phyloP scores from a whole-genome alignment of 2,888 invertebrate species.

The Artemia sinica region DNA sequence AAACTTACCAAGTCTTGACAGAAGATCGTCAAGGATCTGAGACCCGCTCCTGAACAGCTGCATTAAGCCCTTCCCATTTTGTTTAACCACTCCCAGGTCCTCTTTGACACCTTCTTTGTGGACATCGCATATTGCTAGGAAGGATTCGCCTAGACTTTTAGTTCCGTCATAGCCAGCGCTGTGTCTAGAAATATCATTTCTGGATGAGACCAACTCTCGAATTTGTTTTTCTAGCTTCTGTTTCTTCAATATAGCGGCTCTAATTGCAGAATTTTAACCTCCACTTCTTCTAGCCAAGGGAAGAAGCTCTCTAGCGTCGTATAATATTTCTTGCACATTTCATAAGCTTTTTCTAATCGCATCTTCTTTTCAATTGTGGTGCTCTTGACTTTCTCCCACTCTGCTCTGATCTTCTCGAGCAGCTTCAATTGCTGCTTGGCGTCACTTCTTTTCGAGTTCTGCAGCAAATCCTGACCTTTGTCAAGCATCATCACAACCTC shows the following conservation, averaged over 20 bases:
- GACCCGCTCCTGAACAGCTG: constrained; percentile 56
- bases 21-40: constrained; percentile 63
- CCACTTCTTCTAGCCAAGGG: constrained; percentile 71
- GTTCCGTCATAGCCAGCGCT: constrained; percentile 84
- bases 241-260: constrained; percentile 54
- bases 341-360: constrained; percentile 64
- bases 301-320: constrained; percentile 64
- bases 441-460: constrained; percentile 35
- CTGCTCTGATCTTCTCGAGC: constrained; percentile 68
- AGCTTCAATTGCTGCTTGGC: constrained; percentile 51
- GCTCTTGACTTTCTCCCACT: constrained; percentile 79
- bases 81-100: constrained; percentile 60
- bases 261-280: constrained; percentile 60
- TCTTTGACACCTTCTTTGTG: constrained; percentile 75
- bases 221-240: constrained; percentile 71
- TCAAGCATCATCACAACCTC: constrained; percentile 84
- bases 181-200: constrained; percentile 83
- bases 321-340: constrained; percentile 77
- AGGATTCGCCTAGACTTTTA: constrained; percentile 64
- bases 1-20: constrained; percentile 35
- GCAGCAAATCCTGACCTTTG: constrained; percentile 56
- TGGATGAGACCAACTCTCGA: constrained; percentile 66
- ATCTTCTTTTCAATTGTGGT: constrained; percentile 72
- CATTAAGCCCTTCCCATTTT: constrained; percentile 80
- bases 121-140: constrained; percentile 68